phyloP scores from a whole-genome alignment of 2,797 vertebrate genomes.

The Remorina albescens region DNA sequence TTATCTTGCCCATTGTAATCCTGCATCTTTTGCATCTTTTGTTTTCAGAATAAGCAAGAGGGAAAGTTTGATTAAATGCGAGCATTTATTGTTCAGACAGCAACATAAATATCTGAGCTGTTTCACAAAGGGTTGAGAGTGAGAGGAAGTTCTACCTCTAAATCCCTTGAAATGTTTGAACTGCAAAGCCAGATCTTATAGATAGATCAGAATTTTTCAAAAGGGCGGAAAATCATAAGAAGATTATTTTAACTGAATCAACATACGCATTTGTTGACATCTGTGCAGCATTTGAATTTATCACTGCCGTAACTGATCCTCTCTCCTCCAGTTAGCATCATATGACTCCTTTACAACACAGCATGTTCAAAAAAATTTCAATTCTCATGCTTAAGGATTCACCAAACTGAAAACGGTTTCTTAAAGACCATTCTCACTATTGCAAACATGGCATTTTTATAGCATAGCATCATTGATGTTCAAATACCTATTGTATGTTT shows the following conservation, averaged over 20 bases:
- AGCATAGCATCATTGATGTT: not conserved
- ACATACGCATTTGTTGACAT: constrained; percentile 44
- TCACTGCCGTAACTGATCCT: constrained; percentile 24
- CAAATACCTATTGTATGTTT: not conserved
- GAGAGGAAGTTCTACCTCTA: constrained; percentile 22
- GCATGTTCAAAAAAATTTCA: not conserved
- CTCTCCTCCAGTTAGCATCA: not conserved
- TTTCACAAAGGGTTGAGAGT: not conserved
- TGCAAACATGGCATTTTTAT: not conserved
- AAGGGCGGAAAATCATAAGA: constrained; percentile 43
- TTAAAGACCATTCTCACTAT: not conserved
- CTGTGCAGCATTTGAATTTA: constrained; percentile 29
- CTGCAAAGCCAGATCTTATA: constrained; percentile 43
- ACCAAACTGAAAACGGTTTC: not conserved
- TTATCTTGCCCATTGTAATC: not conserved
- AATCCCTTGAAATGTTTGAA: constrained; percentile 30
- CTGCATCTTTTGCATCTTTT: constrained; percentile 27
- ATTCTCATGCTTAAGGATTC: not conserved
- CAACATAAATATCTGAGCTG: constrained; percentile 3
- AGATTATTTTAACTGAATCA: constrained; percentile 57
- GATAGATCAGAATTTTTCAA: constrained; percentile 37
- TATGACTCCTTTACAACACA: not conserved
- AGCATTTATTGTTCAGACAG: not conserved
- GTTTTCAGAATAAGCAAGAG: constrained; percentile 1
- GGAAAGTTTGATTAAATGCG: constrained; percentile 1